Percentiles rank a stretch among this genome's conserved stretches.
Conservation (phyloP, 2,797 vertebrate species). For the Crypturellus tataupa region DNA sequence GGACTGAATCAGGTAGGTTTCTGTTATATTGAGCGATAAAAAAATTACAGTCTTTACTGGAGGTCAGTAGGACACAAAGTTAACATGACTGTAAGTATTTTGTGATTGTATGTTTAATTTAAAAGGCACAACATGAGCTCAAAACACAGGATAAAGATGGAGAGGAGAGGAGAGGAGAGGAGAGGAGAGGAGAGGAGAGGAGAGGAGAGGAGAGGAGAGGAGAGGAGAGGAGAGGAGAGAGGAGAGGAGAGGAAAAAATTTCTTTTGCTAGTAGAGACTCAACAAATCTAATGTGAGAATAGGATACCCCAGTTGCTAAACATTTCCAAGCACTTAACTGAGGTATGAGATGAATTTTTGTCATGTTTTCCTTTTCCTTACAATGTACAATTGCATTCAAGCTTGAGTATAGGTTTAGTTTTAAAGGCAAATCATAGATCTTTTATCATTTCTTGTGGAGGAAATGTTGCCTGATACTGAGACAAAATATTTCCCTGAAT, state of each 20-base stretch:
- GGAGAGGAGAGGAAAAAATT: background rate
- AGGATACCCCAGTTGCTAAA: background rate
- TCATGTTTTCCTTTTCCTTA: background rate
- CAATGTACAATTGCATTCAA: background rate
- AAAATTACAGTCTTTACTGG: background rate
- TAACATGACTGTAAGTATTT: background rate
- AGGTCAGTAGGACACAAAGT: conserved; percentile 9
- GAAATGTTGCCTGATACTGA: background rate
- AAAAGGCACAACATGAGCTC: background rate
- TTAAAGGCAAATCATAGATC: background rate
- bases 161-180: too few species aligned
- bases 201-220: too few species aligned
- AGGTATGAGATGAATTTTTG: background rate
- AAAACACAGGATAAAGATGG: background rate
- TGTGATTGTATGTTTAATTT: background rate
- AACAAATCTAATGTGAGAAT: background rate
- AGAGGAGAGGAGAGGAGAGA: too few species aligned
- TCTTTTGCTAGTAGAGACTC: background rate
- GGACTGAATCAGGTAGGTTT: background rate
- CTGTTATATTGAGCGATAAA: conserved; percentile 5
- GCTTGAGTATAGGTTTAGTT: background rate
- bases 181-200: too few species aligned
- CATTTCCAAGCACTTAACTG: background rate
- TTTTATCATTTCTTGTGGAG: background rate
- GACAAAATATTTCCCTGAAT: background rate